Conservation (phyloP, 2,797 vertebrate genomes). For the Takifugu ocellatus region DNA sequence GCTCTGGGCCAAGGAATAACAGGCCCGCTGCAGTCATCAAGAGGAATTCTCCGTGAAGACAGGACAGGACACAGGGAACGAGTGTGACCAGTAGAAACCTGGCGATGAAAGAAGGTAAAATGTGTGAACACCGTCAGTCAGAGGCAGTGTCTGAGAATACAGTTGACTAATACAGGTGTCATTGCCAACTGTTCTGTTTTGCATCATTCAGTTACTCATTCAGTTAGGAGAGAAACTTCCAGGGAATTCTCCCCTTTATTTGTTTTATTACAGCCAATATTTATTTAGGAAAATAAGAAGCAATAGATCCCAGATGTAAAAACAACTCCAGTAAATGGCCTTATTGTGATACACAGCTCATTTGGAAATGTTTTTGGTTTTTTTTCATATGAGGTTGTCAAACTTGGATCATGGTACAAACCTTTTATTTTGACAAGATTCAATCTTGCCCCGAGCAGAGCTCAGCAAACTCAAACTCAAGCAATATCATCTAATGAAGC, state of each 20-base stretch:
- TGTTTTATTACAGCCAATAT: background rate
- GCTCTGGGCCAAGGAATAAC: constrained; percentile 46
- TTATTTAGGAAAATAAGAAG: background rate
- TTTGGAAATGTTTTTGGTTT: too few species aligned
- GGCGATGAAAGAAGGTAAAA: constrained; percentile 39
- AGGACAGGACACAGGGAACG: constrained; percentile 32
- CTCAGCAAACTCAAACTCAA: too few species aligned
- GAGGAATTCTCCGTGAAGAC: constrained; percentile 40
- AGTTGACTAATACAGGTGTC: background rate
- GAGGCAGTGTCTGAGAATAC: constrained; percentile 11
- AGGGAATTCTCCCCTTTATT: background rate
- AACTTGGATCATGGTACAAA: too few species aligned
- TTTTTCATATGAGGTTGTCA: too few species aligned
- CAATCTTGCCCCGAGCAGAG: too few species aligned
- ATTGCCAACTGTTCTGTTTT: background rate
- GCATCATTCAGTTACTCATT: background rate
- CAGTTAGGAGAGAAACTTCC: background rate
- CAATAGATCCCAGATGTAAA: background rate
- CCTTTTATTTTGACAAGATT: too few species aligned
- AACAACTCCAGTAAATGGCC: too few species aligned
- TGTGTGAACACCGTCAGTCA: constrained; percentile 35
- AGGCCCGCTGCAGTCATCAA: constrained; percentile 47
- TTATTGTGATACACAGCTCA: too few species aligned
- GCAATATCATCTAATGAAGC: too few species aligned
- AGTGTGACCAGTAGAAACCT: constrained; percentile 57